Conservation (phyloP, 64 coral and sea anemone genomes). For the Hydrozoanthus tunicans region DNA sequence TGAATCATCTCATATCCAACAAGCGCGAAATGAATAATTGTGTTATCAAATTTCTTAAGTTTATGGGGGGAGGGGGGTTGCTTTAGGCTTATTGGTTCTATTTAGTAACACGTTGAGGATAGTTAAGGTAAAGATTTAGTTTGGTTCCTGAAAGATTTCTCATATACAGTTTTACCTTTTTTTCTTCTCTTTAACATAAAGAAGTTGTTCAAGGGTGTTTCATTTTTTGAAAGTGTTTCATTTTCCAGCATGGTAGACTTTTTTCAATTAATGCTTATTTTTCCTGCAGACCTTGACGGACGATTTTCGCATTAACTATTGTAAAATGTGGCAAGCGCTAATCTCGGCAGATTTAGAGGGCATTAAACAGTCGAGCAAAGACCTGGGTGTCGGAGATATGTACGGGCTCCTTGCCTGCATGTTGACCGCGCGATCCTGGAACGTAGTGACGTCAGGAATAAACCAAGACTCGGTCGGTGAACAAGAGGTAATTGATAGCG, state of each 20-base stretch:
- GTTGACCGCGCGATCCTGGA: conserved; percentile 91
- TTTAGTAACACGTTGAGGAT: too few relatives aligned
- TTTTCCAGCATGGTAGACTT: background rate
- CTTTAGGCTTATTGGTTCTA: too few relatives aligned
- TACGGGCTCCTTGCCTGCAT: conserved; percentile 93
- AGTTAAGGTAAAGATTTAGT: too few relatives aligned
- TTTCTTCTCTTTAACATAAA: too few relatives aligned
- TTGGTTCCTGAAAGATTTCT: too few relatives aligned
- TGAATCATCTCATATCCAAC: too few relatives aligned
- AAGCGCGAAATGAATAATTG: too few relatives aligned
- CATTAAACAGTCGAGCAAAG: conserved; percentile 80
- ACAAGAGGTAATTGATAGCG: conserved; percentile 55
- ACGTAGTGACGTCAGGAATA: conserved; percentile 83
- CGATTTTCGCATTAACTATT: conserved; percentile 94
- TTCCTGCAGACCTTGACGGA: conserved; percentile 71
- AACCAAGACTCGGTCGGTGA: conserved; percentile 74
- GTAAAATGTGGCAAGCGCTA: conserved; percentile 93
- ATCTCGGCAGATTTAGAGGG: conserved; percentile 86
- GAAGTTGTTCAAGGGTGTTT: too few relatives aligned
- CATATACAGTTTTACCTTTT: too few relatives aligned
- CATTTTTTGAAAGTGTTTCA: background rate
- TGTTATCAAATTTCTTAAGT: too few relatives aligned
- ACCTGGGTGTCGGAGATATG: conserved; percentile 82
- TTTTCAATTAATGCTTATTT: background rate
- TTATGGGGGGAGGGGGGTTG: too few relatives aligned